Percentiles rank a stretch among this genome's conserved stretches.
phyloP scores from a whole-genome alignment of 2,797 vertebrate genomes.

The Pterois miles region DNA sequence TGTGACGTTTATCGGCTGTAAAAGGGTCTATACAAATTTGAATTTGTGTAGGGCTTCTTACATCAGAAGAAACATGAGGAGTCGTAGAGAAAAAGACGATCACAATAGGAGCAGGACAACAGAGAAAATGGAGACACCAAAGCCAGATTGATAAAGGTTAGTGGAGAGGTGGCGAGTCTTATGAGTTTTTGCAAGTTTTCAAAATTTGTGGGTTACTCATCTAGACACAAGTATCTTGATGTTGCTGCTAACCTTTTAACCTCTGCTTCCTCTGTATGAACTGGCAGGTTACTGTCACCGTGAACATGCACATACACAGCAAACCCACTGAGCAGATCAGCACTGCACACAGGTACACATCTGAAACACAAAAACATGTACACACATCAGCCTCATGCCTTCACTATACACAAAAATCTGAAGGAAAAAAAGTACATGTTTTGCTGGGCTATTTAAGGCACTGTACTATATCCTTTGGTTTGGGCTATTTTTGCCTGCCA shows the following conservation, averaged over 20 bases:
- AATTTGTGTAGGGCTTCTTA: background rate
- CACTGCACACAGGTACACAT: conserved; percentile 91
- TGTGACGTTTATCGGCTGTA: too few species aligned
- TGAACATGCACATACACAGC: conserved; percentile 92
- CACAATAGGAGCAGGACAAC: background rate
- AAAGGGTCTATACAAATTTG: background rate
- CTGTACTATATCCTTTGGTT: conserved; percentile 44
- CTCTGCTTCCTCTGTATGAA: conserved; percentile 89
- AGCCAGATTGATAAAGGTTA: background rate
- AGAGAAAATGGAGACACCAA: background rate
- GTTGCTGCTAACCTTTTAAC: conserved; percentile 84
- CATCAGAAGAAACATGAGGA: background rate
- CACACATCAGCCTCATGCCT: background rate
- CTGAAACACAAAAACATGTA: conserved; percentile 80
- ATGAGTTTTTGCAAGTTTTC: too few species aligned
- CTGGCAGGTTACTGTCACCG: conserved; percentile 90
- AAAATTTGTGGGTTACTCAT: too few species aligned
- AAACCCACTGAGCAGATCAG: conserved; percentile 93
- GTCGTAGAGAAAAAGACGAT: background rate
- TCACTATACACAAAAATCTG: conserved; percentile 4
- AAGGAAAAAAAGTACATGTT: conserved; percentile 17
- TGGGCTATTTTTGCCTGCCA: conserved; percentile 51
- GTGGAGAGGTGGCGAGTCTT: background rate
- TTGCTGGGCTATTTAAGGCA: conserved; percentile 42
- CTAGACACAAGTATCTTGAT: background rate